Evolutionary conservation across 64 coral and sea anemone genomes (phyloP).

Genomic region (Montipora foliosa): DNA sequence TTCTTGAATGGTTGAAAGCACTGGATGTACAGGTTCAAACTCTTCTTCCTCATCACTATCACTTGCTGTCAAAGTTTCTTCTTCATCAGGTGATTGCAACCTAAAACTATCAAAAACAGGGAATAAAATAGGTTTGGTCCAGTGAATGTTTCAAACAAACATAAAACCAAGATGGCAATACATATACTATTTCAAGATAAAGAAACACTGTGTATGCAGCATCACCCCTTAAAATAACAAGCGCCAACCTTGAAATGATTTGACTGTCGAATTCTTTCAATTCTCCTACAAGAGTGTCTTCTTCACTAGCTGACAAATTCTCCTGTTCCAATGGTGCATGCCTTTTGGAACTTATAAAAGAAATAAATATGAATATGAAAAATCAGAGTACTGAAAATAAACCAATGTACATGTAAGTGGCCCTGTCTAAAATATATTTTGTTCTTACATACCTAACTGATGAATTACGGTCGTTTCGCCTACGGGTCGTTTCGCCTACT

Average conservation of each 20-base stretch:
- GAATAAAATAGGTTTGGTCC: neutral
- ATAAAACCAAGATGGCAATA: neutral
- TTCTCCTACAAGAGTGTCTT: neutral
- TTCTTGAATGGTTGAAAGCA: no score
- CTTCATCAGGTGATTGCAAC: neutral
- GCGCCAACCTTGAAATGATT: neutral
- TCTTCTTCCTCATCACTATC: neutral
- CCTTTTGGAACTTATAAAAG: neutral
- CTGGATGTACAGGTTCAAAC: no score
- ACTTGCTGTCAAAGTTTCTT: conserved; percentile 1
- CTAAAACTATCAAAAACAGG: neutral
- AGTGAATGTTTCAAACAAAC: neutral
- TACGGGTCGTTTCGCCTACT: neutral
- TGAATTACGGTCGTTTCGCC: neutral
- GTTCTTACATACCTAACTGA: neutral
- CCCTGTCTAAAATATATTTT: neutral
- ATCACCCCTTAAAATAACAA: neutral
- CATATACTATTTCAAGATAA: neutral
- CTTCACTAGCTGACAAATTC: neutral
- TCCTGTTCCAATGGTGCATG: neutral
- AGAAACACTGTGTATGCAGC: neutral
- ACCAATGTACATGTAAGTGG: neutral
- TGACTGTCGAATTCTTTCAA: neutral
- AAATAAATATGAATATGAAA: neutral
- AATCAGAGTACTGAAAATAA: neutral